These are phyloP conservation scores for Falco concolor DNA, from an alignment of 2,797 vertebrate species.

Conservation along the genomic window DNA sequence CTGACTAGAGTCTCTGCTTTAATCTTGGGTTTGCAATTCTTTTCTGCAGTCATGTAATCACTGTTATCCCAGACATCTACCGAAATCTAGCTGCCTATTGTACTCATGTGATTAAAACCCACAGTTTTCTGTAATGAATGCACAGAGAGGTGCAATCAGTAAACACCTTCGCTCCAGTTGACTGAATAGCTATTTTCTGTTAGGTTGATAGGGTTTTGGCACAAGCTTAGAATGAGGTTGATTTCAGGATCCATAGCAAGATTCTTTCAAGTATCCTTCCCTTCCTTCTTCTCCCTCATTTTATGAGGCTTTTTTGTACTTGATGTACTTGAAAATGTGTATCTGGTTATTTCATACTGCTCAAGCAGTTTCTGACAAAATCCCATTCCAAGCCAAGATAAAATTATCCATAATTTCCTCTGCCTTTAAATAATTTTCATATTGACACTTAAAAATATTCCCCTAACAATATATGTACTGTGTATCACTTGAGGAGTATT, in stretches of 20 bases:
- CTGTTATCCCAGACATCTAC: not conserved
- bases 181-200: not conserved
- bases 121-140: not conserved
- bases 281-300: not conserved
- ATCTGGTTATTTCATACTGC: not conserved
- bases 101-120: not conserved
- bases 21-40: not conserved
- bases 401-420: not conserved
- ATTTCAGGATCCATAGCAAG: not conserved
- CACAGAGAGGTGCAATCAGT: not conserved
- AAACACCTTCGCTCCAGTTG: not conserved
- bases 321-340: not conserved
- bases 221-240: not conserved
- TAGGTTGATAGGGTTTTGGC: not conserved
- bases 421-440: not conserved
- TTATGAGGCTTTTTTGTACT: not conserved
- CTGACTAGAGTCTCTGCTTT: not conserved
- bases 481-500: not conserved
- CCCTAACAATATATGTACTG: not conserved
- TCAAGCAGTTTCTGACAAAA: not conserved
- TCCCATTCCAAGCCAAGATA: not conserved
- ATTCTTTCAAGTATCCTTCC: not conserved
- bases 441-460: not conserved
- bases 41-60: not conserved
- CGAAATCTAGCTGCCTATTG: not conserved